Base-by-base conservation (phyloP, 2,113 vertebrate genomes). In the Ammodytes dubius region DNA sequence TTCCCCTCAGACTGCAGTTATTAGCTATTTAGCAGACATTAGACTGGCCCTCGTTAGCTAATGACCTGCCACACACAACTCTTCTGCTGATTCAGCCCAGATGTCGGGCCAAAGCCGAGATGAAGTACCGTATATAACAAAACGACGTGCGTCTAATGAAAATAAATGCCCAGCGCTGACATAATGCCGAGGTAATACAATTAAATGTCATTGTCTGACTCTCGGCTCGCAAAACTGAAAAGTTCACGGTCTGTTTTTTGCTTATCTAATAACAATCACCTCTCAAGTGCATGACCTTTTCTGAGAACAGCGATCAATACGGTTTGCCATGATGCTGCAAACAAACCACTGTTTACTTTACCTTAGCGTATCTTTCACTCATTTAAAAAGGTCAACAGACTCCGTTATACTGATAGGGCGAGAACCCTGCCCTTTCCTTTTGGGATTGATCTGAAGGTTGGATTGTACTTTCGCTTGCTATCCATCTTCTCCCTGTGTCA, bases 321-420 rank as follows among this genome's bases (percentile, higher is more conserved):
- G 42, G 80, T 73, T 50, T 83, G 87, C 87, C 86, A 84, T 74
- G 81, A 89, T 82, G 80, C 85, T 74, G 87, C 84, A 91, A 92
- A 91, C 88, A 89, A 90, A 86, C 83, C 75, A 70, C 85, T 90
- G 91, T 92, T 94, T 92, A 90, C 87, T 87, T 90, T 87, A 91
- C 88, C 87, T 89, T 81, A 82, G 76, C 72, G 74, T 89, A 90
- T 91, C 90, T 87, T 90, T 91, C 92, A 87, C 86, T 88, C 85
- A 85, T 90, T 93, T 91, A 88, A 87, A 93, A 93, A 94, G 91
- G 93, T 94, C 90, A 93, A 79, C 84, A 76, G 86, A 91, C 87
- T 92, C 75, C 69, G 84, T 89, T 83, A 77, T 81, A 85, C 87
- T 87, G 89, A 92, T 84, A 69, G 83, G 77, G 57, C 2, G 70